Evolutionary conservation across 2,888 invertebrate genomes (phyloP).

Genomic region (Halictus quadricinctus): DNA sequence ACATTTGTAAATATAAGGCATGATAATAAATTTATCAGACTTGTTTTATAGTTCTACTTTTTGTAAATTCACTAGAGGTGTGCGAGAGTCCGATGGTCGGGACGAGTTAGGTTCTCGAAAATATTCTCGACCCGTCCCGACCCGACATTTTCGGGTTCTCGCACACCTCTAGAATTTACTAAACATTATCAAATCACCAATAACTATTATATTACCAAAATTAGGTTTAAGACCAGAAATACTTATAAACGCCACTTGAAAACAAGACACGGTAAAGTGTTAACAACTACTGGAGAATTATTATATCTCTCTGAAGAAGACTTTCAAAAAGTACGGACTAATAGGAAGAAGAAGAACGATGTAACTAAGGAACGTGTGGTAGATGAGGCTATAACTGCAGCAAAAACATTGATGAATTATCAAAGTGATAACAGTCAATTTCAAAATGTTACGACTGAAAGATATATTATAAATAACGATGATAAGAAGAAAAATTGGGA

Average conservation of each 20-base stretch:
- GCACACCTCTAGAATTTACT: not conserved
- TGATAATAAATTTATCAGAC: not conserved
- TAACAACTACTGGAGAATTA: conserved; percentile 84
- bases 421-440: conserved; percentile 41
- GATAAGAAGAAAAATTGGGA: conserved; percentile 54
- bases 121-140: not conserved
- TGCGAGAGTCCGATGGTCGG: no score
- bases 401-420: conserved; percentile 69
- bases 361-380: conserved; percentile 52
- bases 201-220: not conserved
- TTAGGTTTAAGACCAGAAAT: conserved; percentile 85
- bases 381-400: conserved; percentile 64
- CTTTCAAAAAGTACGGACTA: conserved; percentile 81
- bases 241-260: conserved; percentile 85
- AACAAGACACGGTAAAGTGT: conserved; percentile 84
- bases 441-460: conserved; percentile 49
- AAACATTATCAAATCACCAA: not conserved
- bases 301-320: conserved; percentile 83
- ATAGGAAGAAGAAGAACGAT: conserved; percentile 74
- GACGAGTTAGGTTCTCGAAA: no score
- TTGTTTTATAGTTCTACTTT: not conserved
- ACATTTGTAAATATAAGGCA: not conserved
- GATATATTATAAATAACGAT: conserved; percentile 58
- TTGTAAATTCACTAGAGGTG: no score
- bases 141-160: no score